Evolutionary conservation across 2,888 invertebrate genomes (phyloP), one percentile per base, ranked within the genome.

Genomic region (Melanophora roralis): DNA sequence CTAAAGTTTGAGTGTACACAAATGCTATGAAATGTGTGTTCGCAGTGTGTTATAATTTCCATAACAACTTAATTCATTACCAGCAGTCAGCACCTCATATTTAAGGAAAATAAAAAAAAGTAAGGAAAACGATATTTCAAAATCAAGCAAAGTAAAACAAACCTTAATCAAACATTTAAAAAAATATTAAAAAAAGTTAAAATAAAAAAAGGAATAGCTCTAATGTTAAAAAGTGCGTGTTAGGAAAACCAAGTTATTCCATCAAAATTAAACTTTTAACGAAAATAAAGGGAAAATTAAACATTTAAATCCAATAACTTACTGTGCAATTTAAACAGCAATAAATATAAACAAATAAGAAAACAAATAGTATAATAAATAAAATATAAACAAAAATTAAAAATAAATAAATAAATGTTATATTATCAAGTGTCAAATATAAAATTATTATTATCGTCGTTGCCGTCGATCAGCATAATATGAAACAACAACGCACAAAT

Each of bases 11-110:
- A 67, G 43, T 49, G 38, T 51, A n/a, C n/a, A n/a, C n/a, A 43
- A 43, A 11, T 38, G 7, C 43, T 40, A 43, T 34, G 53, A 40
- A 59, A 38, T 67, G 77, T 71, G 67, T 75, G 67, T 67, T 75
- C 65, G 45, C 36, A 53, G 38, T 27, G 68, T 76, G 67, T 80
- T 76, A 76, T 76, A 72, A 80, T 80, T 80, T 80, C 80, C 80
- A 80, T 80, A 80, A 80, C 80, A 76, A 68, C 80, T 80, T 80
- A 76, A 80, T 80, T 80, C 80, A 68, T 72, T 71, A 55, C 40
- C 69, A 60, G n/a, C 34, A 47, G 23, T 7, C 14, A 71, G 16
- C 5, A 11, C 5, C 16, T n/a, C 9, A 53, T 47, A 68, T 38
- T 27, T n/a, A 32, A 47, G 21, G 21, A 43, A 4, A 34, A 45